Base-by-base conservation (phyloP, 2,888 invertebrate species). In the Arctia plantaginis region DNA sequence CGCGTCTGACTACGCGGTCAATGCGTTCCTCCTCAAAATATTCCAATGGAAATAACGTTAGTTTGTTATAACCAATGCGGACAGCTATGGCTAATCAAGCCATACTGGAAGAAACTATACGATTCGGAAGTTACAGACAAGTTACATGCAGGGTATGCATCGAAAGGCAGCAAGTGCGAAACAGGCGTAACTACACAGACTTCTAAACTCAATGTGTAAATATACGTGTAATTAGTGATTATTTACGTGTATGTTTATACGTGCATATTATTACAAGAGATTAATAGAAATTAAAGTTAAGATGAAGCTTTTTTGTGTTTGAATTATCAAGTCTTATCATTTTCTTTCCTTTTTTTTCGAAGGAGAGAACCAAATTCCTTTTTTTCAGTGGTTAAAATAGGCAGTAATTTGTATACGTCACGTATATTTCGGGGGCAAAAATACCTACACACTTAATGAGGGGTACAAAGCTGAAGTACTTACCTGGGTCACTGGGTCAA, bases 21-120 rank as follows among this genome's bases (percentile, higher is more conserved):
- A 78, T 93, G 23, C 85, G 94, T 23, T 94, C 94, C 2, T 95
- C 95, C 3, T 82, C 91, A 0, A 95, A 94, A 88, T 93, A 92
- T 82, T 93, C 93, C 2, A 94, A 93, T 64, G 94, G 94, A 8
- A 87, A 94, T 44, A 94, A 94, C 72, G 88, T 92, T 20, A 94
- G 92, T 82, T 87, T 94, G 18, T 93, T 94, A 92, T 95, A 95
- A 92, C 92, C 87, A 82, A 83, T 84, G 78, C 81, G 84, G 62
- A 86, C 79, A 77, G 67, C 81, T 64, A 68, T 78, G 62, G 73
- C 76, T 68, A 75, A 82, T 78, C 75, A 77, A 72, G 75, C 80
- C 33, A 85, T 88, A 74, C 79, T 76, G 23, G 86, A 89, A 82
- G 85, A 88, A 67, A 83, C 80, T 69, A 76, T 85, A 77, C 82